Evolutionary conservation across 1,140 invertebrate genomes (phyloP).

Genomic region (Drosophila orena): DNA sequence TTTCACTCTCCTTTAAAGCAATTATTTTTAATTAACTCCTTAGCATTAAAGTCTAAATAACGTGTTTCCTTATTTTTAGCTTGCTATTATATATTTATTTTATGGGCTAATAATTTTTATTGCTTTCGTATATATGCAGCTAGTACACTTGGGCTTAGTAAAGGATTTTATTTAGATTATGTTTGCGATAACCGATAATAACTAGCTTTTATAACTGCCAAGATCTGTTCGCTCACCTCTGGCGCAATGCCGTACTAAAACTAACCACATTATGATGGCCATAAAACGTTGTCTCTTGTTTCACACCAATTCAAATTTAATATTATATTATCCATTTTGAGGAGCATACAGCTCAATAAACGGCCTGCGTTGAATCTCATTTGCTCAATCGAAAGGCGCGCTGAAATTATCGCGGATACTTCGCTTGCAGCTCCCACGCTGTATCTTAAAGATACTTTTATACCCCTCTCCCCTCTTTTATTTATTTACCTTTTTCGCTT

Average conservation of each 20-base stretch:
- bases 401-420: conserved; percentile 46
- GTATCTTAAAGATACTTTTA: conserved; percentile 31
- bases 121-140: neutral
- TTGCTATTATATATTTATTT: neutral
- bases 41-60: neutral
- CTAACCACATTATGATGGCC: conserved; percentile 11
- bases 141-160: neutral
- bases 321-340: neutral
- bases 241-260: conserved; percentile 4
- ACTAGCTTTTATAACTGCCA: neutral
- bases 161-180: neutral
- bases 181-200: neutral
- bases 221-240: neutral
- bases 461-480: neutral
- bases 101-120: neutral
- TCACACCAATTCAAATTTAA: conserved; percentile 1
- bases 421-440: conserved; percentile 41
- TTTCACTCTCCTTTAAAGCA: too few relatives aligned
- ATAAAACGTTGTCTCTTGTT: conserved; percentile 45
- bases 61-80: neutral
- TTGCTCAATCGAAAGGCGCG: conserved; percentile 42
- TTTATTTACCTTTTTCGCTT: conserved; percentile 29
- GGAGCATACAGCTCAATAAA: conserved; percentile 38
- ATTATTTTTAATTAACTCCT: neutral
- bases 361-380: conserved; percentile 30